Percentiles rank a stretch among this genome's conserved stretches.
Conservation (phyloP, 2,888 invertebrate species). For the Hydrotaea diabolus region DNA sequence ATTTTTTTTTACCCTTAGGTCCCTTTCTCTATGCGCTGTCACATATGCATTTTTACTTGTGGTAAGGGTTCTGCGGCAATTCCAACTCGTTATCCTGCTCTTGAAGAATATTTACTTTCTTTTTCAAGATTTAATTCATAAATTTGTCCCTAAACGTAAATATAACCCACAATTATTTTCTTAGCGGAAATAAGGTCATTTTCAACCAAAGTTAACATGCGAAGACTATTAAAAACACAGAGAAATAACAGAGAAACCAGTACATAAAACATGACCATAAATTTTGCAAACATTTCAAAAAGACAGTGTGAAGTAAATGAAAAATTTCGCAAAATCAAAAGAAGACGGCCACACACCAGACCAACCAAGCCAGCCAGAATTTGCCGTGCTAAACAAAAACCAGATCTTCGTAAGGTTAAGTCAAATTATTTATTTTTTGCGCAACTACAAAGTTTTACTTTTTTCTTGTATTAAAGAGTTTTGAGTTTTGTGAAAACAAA, state of each 20-base stretch:
- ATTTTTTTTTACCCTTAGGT: too few relatives aligned
- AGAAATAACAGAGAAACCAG: background rate
- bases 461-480: slow-evolving; percentile 24
- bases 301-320: slow-evolving; percentile 17
- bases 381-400: background rate
- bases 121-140: background rate
- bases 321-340: slow-evolving; percentile 8
- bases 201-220: background rate
- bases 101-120: slow-evolving; percentile 1
- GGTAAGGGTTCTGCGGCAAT: too few relatives aligned
- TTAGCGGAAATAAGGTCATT: slow-evolving; percentile 34
- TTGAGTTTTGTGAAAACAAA: background rate
- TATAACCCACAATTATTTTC: background rate
- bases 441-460: slow-evolving; percentile 34
- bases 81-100: too few relatives aligned
- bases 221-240: background rate
- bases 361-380: background rate
- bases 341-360: too few relatives aligned
- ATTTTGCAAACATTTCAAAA: slow-evolving; percentile 32
- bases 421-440: background rate
- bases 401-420: slow-evolving; percentile 37
- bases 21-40: too few relatives aligned
- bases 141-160: background rate
- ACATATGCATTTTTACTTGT: too few relatives aligned
- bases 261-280: slow-evolving; percentile 43